Evolutionary conservation across 1,140 invertebrate species (phyloP), one percentile per base, ranked within the genome.

Genomic region (Rhagoletis zephyria): DNA sequence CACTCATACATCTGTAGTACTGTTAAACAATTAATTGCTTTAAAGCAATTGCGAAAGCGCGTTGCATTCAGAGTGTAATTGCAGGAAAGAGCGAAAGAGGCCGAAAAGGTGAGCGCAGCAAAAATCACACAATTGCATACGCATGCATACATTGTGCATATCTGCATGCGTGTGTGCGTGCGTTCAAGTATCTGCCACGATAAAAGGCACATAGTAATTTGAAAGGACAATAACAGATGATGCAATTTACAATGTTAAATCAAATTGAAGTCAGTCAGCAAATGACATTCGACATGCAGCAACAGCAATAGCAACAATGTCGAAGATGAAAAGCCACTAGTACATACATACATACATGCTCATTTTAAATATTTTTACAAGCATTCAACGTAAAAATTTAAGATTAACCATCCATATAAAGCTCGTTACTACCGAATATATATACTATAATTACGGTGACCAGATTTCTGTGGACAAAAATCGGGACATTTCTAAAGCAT

Each of bases 221-320:
- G 67, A 74, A 74, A 74, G 67, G 67, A 74, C 40, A 74, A 74
- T 74, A 74, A 48, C 67, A 74, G 67, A 74, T 74, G 67, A 74
- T 74, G 67, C 67, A 74, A 74, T 74, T 74, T 74, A 74, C 67
- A 74, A 74, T 74, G 67, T 74, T 10, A 74, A 74, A 74, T 74
- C 67, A 74, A 74, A 74, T 74, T 74, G 67, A 74, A 74, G 67
- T 74, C 67, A 74, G 67, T 16, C 67, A 74, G 42, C 67, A 74
- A 74, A 45, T 74, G 67, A 3, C 67, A 74, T 45, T 30, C 40
- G 67, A 74, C 42, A 12, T 74, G 45, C 67, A 74, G 45, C 10
- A 63, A 63, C 16, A 10, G 1, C 61, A 12, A 63, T 3, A 74
- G 45, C 67, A 45, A 45, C 14, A 12, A 74, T 7, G 14, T 7